Conservation (phyloP, 2,888 invertebrate species). For the Mylabris sibirica region DNA sequence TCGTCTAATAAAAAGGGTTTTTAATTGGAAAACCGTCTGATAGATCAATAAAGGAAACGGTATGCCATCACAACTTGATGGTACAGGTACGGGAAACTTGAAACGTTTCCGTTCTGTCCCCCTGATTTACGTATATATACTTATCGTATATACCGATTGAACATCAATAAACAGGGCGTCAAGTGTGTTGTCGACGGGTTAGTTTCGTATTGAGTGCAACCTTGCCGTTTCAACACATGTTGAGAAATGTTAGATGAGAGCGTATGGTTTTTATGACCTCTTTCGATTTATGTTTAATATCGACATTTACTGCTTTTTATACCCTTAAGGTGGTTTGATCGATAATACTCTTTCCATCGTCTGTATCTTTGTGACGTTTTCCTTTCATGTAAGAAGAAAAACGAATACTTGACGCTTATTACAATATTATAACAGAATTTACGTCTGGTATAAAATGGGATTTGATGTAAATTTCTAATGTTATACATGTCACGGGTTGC, state of each 20-base stretch:
- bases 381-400: slow-evolving; percentile 20
- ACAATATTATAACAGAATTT: not conserved
- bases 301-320: slow-evolving; percentile 31
- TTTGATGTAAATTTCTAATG: not conserved
- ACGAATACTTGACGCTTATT: not conserved
- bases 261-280: slow-evolving; percentile 32
- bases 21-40: slow-evolving; percentile 11
- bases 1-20: not conserved
- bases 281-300: slow-evolving; percentile 34
- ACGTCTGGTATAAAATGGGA: not conserved
- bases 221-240: not conserved
- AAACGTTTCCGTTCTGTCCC: not conserved
- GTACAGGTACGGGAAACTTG: not conserved
- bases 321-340: slow-evolving; percentile 22
- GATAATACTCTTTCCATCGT: slow-evolving; percentile 14
- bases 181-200: not conserved
- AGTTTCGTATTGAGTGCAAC: not conserved
- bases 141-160: not conserved
- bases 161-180: not conserved
- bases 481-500: not conserved
- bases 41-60: not conserved
- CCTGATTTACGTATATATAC: not conserved
- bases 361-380: slow-evolving; percentile 18
- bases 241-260: not conserved
- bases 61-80: not conserved